These are phyloP conservation scores for Halocaridina rubra DNA, from an alignment of 2,888 invertebrate species.

Conservation along the genomic window DNA sequence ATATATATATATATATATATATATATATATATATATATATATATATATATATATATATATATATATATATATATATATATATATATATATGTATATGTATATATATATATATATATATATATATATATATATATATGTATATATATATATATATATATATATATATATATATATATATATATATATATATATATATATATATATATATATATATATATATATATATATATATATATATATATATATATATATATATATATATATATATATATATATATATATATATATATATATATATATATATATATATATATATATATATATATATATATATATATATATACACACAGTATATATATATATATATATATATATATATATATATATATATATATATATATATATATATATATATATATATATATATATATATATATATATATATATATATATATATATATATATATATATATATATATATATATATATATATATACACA, in stretches of 20 bases:
- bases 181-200: not conserved
- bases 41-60: not conserved
- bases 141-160: not conserved
- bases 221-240: conserved; percentile 6
- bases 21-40: not conserved
- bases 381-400: not conserved
- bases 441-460: not conserved
- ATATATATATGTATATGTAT: not conserved
- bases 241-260: conserved; percentile 13
- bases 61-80: not conserved
- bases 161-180: not conserved
- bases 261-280: conserved; percentile 23
- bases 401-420: not conserved
- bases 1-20: not conserved
- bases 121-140: not conserved
- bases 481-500: not conserved
- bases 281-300: conserved; percentile 11
- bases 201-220: conserved; percentile 7
- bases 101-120: not conserved
- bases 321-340: too few species aligned
- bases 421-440: not conserved
- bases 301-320: conserved; percentile 10
- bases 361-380: conserved; percentile 13
- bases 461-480: not conserved
- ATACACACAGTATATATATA: too few species aligned